These are phyloP conservation scores for Puffinus mauretanicus DNA, from an alignment of 2,113 vertebrate species.

Conservation along the genomic window DNA sequence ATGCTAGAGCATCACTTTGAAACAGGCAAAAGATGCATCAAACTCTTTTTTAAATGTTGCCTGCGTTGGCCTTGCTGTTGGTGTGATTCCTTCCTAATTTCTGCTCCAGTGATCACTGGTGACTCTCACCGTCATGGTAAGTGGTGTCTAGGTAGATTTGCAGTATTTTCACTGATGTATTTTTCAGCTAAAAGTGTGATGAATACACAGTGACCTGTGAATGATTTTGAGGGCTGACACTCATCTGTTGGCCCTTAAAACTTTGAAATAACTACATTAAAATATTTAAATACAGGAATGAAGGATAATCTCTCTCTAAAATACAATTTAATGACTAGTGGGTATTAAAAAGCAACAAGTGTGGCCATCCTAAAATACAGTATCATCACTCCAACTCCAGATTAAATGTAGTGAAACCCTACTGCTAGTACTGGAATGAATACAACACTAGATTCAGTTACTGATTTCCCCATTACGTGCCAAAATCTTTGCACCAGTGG, in stretches of 20 bases:
- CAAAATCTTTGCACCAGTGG: background rate
- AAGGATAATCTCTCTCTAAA: background rate
- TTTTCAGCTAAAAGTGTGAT: conserved; percentile 6
- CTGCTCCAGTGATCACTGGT: background rate
- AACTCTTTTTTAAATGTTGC: background rate
- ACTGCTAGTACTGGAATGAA: background rate
- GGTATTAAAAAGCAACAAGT: background rate
- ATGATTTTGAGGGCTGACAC: background rate
- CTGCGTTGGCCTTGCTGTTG: background rate
- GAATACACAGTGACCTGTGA: conserved; percentile 17
- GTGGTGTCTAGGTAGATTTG: background rate
- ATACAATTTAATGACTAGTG: background rate
- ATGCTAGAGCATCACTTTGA: background rate
- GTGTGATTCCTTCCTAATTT: background rate
- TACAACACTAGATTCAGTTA: background rate
- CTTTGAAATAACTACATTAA: conserved; percentile 3
- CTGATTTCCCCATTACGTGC: background rate
- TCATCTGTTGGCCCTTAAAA: conserved; percentile 35
- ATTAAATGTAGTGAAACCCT: background rate
- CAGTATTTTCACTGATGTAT: background rate
- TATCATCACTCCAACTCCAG: background rate
- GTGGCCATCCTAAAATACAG: background rate
- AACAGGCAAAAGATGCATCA: background rate
- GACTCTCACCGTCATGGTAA: background rate
- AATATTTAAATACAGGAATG: conserved; percentile 12